Conservation (phyloP, 2,888 invertebrate species). For the Hecatera dysodea region DNA sequence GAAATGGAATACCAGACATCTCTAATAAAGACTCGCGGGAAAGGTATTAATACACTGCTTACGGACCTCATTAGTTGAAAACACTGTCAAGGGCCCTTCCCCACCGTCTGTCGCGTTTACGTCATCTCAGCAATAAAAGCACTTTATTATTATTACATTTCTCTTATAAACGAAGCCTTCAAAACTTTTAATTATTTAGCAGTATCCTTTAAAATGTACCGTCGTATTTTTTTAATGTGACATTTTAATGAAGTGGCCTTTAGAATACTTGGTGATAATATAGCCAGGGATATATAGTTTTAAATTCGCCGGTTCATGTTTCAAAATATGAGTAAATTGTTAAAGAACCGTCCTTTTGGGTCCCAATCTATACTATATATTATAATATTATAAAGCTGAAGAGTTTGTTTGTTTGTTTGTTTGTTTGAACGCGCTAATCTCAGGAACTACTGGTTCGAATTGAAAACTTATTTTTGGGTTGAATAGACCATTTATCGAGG, state of each 20-base stretch:
- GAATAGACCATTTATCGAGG: too few species aligned
- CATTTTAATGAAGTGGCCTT: conserved; percentile 46
- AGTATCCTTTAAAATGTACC: conserved; percentile 38
- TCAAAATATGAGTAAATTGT: background rate
- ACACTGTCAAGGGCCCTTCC: conserved; percentile 48
- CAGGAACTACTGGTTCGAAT: too few species aligned
- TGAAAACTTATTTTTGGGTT: too few species aligned
- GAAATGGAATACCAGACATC: background rate
- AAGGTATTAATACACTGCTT: conserved; percentile 57
- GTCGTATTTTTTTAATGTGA: conserved; percentile 40
- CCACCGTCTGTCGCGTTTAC: conserved; percentile 49
- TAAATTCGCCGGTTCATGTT: background rate
- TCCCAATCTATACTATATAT: too few species aligned
- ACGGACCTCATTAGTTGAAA: conserved; percentile 66
- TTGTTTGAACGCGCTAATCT: too few species aligned
- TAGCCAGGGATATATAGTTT: background rate
- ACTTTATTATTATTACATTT: conserved; percentile 56
- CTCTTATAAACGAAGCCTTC: conserved; percentile 47
- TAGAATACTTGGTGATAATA: conserved; percentile 1
- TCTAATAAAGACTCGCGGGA: background rate
- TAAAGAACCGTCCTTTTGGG: too few species aligned
- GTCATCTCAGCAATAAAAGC: conserved; percentile 56
- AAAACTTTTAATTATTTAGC: conserved; percentile 53
- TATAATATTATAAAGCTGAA: too few species aligned
- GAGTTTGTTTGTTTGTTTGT: too few species aligned